A percentile compares a stretch with the other conserved stretches of the same genome.
Evolutionary conservation across 2,888 invertebrate genomes (phyloP).

Genomic region (Bombylius major): DNA sequence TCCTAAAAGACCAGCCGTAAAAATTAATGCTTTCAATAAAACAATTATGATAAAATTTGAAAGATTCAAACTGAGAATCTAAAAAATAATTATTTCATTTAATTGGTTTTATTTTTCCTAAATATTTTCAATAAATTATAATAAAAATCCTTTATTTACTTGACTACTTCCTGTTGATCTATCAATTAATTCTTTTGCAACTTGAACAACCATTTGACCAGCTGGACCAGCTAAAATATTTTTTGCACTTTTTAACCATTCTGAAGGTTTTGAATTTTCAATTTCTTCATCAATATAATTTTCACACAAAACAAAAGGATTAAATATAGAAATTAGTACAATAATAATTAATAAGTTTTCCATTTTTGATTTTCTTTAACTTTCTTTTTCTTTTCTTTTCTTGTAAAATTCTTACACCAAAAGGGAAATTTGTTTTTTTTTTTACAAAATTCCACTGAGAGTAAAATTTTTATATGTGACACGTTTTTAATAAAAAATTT

Average conservation of each 20-base stretch:
- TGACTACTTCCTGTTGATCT: slow-evolving; percentile 58
- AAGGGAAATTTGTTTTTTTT: no score
- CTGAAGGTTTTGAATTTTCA: neutral
- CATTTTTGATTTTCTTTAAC: neutral
- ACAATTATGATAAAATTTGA: slow-evolving; percentile 69
- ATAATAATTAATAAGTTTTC: no score
- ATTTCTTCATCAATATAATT: neutral
- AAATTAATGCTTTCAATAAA: slow-evolving; percentile 66
- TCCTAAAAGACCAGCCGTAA: slow-evolving; percentile 67
- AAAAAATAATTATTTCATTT: slow-evolving; percentile 14
- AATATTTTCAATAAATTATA: neutral
- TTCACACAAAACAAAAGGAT: neutral
- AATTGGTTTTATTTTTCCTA: neutral
- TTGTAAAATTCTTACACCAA: no score
- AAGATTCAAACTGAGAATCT: slow-evolving; percentile 69
- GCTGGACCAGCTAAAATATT: slow-evolving; percentile 30
- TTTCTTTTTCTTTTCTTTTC: no score
- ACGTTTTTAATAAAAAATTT: no score
- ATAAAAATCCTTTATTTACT: slow-evolving; percentile 29
- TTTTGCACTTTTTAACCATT: slow-evolving; percentile 30
- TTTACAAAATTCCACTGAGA: no score
- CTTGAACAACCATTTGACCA: slow-evolving; percentile 33
- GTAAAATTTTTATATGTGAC: no score
- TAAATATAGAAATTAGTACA: no score
- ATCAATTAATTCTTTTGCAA: slow-evolving; percentile 53